Evolutionary conservation across 2,888 invertebrate species (phyloP).

Genomic region (Coelinius sp.): DNA sequence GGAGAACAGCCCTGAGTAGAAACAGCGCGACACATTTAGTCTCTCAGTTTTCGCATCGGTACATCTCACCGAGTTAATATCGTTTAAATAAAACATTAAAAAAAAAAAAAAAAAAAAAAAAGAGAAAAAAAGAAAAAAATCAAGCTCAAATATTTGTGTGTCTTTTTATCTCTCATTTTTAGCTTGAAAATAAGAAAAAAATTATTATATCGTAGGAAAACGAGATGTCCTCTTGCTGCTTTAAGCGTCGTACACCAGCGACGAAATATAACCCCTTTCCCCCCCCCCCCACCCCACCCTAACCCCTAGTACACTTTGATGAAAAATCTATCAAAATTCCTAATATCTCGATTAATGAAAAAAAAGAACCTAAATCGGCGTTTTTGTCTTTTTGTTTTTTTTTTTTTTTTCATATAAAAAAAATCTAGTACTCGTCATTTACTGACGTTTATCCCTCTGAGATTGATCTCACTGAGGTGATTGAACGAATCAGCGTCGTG

Average conservation of each 20-base stretch:
- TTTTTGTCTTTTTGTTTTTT: constrained; percentile 22
- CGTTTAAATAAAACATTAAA: constrained; percentile 50
- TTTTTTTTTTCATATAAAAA: constrained; percentile 16
- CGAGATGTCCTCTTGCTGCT: constrained; percentile 44
- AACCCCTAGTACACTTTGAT: neutral
- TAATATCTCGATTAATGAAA: constrained; percentile 10
- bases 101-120: constrained; percentile 50
- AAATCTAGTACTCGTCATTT: constrained; percentile 2
- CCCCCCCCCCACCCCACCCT: too few species aligned
- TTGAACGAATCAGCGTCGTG: constrained; percentile 6
- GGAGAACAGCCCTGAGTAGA: constrained; percentile 56
- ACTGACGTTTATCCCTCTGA: constrained; percentile 29
- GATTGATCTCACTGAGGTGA: constrained; percentile 27
- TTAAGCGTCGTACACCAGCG: constrained; percentile 51
- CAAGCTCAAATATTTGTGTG: constrained; percentile 51
- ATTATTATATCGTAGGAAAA: constrained; percentile 7
- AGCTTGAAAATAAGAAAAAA: constrained; percentile 51
- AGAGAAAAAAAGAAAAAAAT: constrained; percentile 48
- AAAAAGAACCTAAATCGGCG: constrained; percentile 41
- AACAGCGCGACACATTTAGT: constrained; percentile 58
- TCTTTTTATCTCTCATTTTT: neutral
- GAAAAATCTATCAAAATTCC: constrained; percentile 12
- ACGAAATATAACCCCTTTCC: constrained; percentile 37
- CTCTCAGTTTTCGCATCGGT: constrained; percentile 63
- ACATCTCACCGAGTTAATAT: constrained; percentile 55